Conservation (phyloP, 2,888 invertebrate species). For the Isoperla grammatica region DNA sequence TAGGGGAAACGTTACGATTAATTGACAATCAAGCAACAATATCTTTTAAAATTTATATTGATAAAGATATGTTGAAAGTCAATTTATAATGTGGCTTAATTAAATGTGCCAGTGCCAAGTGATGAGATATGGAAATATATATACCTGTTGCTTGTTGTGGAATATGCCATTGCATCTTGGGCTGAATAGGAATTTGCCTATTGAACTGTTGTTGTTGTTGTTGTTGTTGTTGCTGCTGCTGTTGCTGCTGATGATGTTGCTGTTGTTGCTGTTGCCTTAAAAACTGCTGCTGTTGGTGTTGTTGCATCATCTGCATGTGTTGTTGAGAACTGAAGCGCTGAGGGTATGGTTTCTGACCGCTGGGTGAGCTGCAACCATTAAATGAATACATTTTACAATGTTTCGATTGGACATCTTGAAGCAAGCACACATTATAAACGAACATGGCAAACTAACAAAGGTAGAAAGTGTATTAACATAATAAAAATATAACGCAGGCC, state of each 20-base stretch:
- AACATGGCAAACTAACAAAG: no score
- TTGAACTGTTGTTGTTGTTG: constrained; percentile 37
- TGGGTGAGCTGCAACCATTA: neutral
- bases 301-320: constrained; percentile 25
- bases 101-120: constrained; percentile 9
- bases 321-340: constrained; percentile 33
- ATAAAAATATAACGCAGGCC: no score
- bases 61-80: no score
- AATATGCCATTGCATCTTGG: constrained; percentile 39
- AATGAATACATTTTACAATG: no score
- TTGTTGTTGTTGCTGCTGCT: constrained; percentile 39
- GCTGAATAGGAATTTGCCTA: constrained; percentile 35
- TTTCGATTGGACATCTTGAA: no score
- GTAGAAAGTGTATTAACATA: no score
- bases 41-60: no score
- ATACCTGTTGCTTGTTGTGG: constrained; percentile 31
- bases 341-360: constrained; percentile 30
- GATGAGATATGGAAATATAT: neutral
- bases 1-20: no score
- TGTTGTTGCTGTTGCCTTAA: constrained; percentile 29
- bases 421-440: no score
- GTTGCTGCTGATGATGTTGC: constrained; percentile 32
- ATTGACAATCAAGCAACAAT: no score
- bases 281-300: constrained; percentile 31
- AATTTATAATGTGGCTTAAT: constrained; percentile 23